Conservation (phyloP, 1,140 invertebrate species). For the Papilio polyxenes region DNA sequence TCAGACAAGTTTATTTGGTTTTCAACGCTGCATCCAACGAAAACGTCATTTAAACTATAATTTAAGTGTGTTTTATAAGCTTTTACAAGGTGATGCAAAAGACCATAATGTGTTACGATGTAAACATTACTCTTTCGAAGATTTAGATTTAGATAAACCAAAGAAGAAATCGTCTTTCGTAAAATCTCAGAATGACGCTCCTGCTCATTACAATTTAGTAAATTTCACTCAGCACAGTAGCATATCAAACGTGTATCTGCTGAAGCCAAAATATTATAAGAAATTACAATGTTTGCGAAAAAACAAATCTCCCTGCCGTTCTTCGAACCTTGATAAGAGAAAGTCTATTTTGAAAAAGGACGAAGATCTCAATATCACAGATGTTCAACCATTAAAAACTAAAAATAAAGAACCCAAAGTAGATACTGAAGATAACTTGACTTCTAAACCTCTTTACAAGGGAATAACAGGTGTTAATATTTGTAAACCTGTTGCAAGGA, state of each 20-base stretch:
- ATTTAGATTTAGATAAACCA: constrained; percentile 15
- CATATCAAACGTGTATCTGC: constrained; percentile 18
- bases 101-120: constrained; percentile 22
- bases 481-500: background rate
- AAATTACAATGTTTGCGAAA: background rate
- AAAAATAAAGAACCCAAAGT: constrained; percentile 21
- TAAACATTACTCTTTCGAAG: constrained; percentile 35
- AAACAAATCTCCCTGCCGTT: background rate
- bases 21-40: constrained; percentile 25
- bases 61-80: constrained; percentile 32
- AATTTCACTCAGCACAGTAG: constrained; percentile 28
- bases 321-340: background rate
- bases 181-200: constrained; percentile 2
- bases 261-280: constrained; percentile 19
- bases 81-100: constrained; percentile 12
- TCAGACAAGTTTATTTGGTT: constrained; percentile 27
- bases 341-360: constrained; percentile 33
- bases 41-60: constrained; percentile 33
- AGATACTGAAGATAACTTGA: background rate
- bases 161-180: constrained; percentile 34
- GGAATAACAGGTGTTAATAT: background rate
- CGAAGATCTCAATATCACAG: background rate
- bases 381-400: constrained; percentile 15
- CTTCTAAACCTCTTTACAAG: background rate
- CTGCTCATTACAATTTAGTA: constrained; percentile 26